Evolutionary conservation across 2,113 vertebrate genomes (phyloP).

Genomic region (Canis aureus): DNA sequence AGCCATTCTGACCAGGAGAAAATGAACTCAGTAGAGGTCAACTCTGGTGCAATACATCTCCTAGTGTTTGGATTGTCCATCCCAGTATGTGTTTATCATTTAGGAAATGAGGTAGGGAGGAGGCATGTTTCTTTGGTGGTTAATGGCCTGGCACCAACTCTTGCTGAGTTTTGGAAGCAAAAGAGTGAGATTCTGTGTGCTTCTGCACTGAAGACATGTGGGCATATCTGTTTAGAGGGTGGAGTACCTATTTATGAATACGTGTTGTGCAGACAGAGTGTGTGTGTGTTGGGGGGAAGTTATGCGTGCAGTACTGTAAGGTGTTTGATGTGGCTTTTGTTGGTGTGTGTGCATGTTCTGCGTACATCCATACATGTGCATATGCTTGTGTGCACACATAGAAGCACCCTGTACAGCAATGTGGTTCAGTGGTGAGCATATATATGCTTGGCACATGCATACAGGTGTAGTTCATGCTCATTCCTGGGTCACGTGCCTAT

Average conservation of each 20-base stretch:
- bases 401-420: not conserved
- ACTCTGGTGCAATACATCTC: not conserved
- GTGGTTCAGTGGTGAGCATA: not conserved
- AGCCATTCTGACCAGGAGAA: not conserved
- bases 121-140: not conserved
- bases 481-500: not conserved
- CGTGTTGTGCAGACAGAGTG: not conserved
- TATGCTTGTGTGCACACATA: not conserved
- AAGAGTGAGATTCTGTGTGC: not conserved
- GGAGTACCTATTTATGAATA: not conserved
- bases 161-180: not conserved
- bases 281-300: not conserved
- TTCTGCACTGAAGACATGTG: not conserved
- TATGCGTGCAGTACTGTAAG: not conserved
- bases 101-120: not conserved
- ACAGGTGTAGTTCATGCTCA: not conserved
- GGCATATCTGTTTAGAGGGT: too few species aligned
- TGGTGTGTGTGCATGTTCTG: too few species aligned
- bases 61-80: not conserved
- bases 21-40: not conserved
- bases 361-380: rapidly evolving
- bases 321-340: not conserved
- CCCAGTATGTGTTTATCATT: not conserved
- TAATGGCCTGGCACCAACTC: not conserved
- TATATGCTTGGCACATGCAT: not conserved